Base-by-base conservation (phyloP, 2,888 invertebrate species). In the Melinaea menophilus region DNA sequence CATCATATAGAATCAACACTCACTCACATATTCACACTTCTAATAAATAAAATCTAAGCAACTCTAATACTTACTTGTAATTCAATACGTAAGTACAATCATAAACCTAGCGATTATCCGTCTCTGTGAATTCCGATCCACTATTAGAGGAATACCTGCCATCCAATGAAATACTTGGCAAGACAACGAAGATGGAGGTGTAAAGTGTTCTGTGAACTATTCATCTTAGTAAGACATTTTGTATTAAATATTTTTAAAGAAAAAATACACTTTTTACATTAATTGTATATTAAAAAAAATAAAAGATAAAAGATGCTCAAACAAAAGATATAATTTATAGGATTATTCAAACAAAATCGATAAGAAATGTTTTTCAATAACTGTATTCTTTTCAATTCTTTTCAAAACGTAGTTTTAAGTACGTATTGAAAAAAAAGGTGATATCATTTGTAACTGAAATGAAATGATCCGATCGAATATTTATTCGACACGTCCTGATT, bases 81-180 rank as follows among this genome's bases (percentile, higher is more conserved):
- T 22, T 48, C 22, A 13, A 22, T 48, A 37, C 37, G 58, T 48
- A 51, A 59, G 51, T 51, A 51, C 58, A 51, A 48, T 51, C 51
- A 37, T 59, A 59, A 58, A 58, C 46, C 9, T 5, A 13, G 12
- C 58, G 48, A 58, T 58, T 37, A 58, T 37, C 48, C 34, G 35
- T n/a, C 34, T 58, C 12, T 3, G 37, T 51, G 51, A 34, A 59
- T 59, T 59, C 58, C 51, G 47, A 59, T 59, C 51, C 37, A 13
- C 13, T 59, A 59, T 57, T 56, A 58, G 13, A 34, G 9, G 37
- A 51, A 59, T 59, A 59, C 51, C 58, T 51, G 35, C 22, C 22
- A 22, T 31, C 31, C 12, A 51, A n/a, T 59, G 51, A 51, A 59
- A 59, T 59, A 51, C 58, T 59, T 37, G n/a, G 51, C 58, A 51